Base-by-base conservation (phyloP, 2,888 invertebrate species). In the Agonum fuliginosum region DNA sequence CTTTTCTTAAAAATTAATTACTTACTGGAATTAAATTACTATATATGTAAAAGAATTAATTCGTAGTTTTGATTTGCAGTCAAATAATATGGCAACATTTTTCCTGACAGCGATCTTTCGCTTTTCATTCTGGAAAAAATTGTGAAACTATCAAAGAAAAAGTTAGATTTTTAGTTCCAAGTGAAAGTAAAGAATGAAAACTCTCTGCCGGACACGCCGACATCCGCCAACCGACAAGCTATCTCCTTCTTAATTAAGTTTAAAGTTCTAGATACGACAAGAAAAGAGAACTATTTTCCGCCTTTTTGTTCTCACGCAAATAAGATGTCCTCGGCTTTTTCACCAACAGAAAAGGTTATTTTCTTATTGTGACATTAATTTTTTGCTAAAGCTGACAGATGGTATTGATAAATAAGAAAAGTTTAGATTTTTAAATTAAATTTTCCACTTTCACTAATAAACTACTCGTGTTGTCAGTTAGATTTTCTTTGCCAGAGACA, bases 261-360 rank as follows among this genome's bases (percentile, higher is more conserved):
- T 67, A 41, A 41, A 67, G 41, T 67, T 41, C 10, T 2, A 62
- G 17, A 67, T 67, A 43, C 43, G n/a, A 43, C 12, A n/a, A 30
- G 34, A 65, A 58, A 19, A 48, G 48, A 48, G 48, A 65, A 65
- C 65, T 65, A 65, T 65, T 65, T 65, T 65, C 65, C 30, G 37
- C 34, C 10, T 19, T 30, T 65, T 65, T 65, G 14, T 34, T 30
- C 30, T 17, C 65, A 30, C 5, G 48, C 48, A 48, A 48, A 58
- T 58, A 65, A 65, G 30, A 17, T 34, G 34, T 65, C 37, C 65
- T 12, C 14, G 27, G 65, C 17, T 65, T 30, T 51, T 12, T 37
- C 0, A 10, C 37, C 3, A 48, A 20, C 1, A 48, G 20, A 54
- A 54, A 54, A 54, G n/a, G 12, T 54, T 24, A 48, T 20, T 54